Evolutionary conservation across 2,113 vertebrate genomes (phyloP).

Genomic region (Peromyscus maniculatus): DNA sequence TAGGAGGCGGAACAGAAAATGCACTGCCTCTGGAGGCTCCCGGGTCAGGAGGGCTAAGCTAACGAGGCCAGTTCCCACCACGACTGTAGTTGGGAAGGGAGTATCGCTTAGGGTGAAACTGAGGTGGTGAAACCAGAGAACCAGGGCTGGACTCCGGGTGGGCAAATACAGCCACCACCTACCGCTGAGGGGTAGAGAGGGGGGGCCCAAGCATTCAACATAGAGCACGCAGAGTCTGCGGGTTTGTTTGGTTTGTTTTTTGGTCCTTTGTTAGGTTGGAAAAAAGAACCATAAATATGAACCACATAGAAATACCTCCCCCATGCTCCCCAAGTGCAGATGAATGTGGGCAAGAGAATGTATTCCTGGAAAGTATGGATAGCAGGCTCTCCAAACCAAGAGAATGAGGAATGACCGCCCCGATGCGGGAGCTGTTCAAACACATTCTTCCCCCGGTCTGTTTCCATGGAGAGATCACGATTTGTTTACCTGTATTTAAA

Average conservation of each 20-base stretch:
- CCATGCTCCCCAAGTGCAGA: not conserved
- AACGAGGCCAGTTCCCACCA: accelerated
- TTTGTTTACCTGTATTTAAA: conserved; percentile 62
- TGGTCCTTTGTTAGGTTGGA: not conserved
- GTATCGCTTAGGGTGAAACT: not conserved
- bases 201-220: not conserved
- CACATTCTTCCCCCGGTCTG: not conserved
- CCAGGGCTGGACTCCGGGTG: not conserved
- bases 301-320: not conserved
- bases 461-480: conserved; percentile 35
- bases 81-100: not conserved
- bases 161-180: not conserved
- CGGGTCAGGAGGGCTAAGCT: not conserved
- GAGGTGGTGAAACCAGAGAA: not conserved
- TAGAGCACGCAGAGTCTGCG: accelerated
- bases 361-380: not conserved
- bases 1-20: not conserved
- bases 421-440: not conserved
- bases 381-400: not conserved
- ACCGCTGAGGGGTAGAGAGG: not conserved
- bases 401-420: not conserved
- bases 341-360: not conserved
- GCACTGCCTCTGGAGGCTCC: too few relatives aligned
- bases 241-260: not conserved
- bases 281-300: not conserved